Percentiles rank a stretch among this genome's conserved stretches.
These are phyloP conservation scores for Rhinella marina DNA, from an alignment of 2,797 vertebrate species.

Conservation along the genomic window DNA sequence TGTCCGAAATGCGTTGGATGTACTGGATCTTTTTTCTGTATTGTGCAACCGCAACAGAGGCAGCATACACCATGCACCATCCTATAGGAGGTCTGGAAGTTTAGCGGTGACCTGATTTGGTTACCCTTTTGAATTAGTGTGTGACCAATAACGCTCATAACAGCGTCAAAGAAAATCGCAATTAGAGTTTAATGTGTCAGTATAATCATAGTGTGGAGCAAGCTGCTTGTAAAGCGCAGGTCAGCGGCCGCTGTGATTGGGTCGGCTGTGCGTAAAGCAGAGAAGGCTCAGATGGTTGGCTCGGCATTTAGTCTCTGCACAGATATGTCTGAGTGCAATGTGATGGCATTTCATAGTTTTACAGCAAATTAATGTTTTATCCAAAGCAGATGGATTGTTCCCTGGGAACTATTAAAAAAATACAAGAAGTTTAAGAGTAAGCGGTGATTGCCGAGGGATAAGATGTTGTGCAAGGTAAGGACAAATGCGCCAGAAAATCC, in stretches of 20 bases:
- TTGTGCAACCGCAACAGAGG: too few relatives aligned
- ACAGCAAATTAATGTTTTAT: constrained; percentile 60
- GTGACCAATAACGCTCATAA: neutral
- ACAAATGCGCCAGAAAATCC: constrained; percentile 24
- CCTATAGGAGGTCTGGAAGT: too few relatives aligned
- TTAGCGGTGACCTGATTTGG: too few relatives aligned
- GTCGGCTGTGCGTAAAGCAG: neutral
- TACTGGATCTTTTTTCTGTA: too few relatives aligned
- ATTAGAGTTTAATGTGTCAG: neutral
- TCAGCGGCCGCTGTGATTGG: neutral
- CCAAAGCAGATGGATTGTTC: constrained; percentile 58
- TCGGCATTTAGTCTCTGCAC: neutral
- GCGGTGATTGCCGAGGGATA: constrained; percentile 18
- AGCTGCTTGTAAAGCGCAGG: neutral
- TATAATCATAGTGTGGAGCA: neutral
- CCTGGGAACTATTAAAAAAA: constrained; percentile 48
- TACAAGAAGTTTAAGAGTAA: constrained; percentile 25
- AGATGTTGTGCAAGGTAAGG: constrained; percentile 1
- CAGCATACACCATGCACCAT: too few relatives aligned
- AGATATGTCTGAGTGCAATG: constrained; percentile 21
- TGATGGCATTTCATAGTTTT: constrained; percentile 52
- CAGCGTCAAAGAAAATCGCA: too few relatives aligned
- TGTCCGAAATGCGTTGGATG: too few relatives aligned
- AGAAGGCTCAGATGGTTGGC: constrained; percentile 9
- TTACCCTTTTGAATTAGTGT: too few relatives aligned